Evolutionary conservation across 1,140 invertebrate species (phyloP).

Genomic region (Brachionus rotundiformis): DNA sequence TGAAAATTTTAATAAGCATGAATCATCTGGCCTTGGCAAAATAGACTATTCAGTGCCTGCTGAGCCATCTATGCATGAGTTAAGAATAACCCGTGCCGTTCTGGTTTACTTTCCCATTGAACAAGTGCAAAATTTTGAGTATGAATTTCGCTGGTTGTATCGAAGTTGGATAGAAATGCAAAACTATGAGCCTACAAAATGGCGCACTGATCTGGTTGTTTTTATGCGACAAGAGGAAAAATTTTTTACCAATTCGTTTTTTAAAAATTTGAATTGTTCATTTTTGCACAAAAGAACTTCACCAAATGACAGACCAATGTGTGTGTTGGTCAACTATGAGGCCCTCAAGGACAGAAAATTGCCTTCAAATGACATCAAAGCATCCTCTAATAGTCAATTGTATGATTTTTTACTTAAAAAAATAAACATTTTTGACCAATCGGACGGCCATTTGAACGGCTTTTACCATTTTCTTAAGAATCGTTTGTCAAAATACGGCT

Average conservation of each 20-base stretch:
- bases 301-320: conserved; percentile 20
- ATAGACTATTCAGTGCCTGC: conserved; percentile 20
- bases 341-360: neutral
- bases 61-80: neutral
- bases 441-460: neutral
- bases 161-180: conserved; percentile 51
- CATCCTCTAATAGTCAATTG: neutral
- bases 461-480: conserved; percentile 42
- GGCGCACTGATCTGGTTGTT: conserved; percentile 48
- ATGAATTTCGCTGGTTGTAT: conserved; percentile 48
- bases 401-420: conserved; percentile 29
- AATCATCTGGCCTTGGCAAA: neutral
- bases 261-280: conserved; percentile 16
- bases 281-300: conserved; percentile 14
- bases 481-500: neutral
- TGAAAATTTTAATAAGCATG: neutral
- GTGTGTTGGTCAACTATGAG: neutral
- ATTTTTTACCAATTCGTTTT: conserved; percentile 26
- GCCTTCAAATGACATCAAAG: neutral
- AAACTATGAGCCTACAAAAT: conserved; percentile 22
- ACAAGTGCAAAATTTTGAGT: neutral
- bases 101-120: conserved; percentile 48
- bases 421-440: conserved; percentile 7
- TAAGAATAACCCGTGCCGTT: neutral
- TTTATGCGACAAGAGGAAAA: conserved; percentile 21